Percentiles rank a stretch among this genome's conserved stretches.
These are phyloP conservation scores for Triplophysa tibetana DNA, from an alignment of 2,113 vertebrate species.

Conservation along the genomic window DNA sequence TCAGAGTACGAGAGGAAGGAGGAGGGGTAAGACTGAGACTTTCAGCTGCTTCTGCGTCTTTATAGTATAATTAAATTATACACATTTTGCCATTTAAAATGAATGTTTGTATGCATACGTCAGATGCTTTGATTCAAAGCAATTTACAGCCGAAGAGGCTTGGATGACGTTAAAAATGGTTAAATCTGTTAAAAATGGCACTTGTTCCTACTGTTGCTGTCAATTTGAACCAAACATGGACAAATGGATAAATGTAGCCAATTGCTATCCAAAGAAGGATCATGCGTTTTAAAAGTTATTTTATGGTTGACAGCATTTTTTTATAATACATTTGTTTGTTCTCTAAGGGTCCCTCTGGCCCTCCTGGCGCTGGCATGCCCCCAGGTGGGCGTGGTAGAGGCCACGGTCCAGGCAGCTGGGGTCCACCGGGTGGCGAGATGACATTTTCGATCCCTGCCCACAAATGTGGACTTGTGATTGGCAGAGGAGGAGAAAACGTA, in stretches of 20 bases:
- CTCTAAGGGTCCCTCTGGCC: constrained; percentile 80
- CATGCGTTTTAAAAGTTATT: not conserved
- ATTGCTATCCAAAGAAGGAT: too few relatives aligned
- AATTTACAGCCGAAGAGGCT: too few relatives aligned
- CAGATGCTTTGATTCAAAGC: too few relatives aligned
- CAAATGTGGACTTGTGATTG: constrained; percentile 92
- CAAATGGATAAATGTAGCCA: too few relatives aligned
- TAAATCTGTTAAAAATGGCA: too few relatives aligned
- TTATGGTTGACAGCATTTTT: not conserved
- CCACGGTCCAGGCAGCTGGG: constrained; percentile 85
- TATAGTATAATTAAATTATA: not conserved
- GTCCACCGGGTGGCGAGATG: constrained; percentile 88
- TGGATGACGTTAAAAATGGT: too few relatives aligned
- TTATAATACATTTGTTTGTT: not conserved
- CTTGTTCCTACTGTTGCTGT: too few relatives aligned
- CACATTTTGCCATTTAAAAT: too few relatives aligned
- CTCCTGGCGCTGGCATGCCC: constrained; percentile 83
- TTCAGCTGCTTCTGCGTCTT: not conserved
- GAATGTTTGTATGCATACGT: too few relatives aligned
- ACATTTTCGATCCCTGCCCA: constrained; percentile 92
- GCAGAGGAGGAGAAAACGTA: constrained; percentile 88
- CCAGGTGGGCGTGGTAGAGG: constrained; percentile 84
- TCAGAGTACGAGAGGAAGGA: constrained; percentile 76
- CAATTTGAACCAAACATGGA: too few relatives aligned
- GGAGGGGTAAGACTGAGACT: constrained; percentile 63